Percentiles rank a stretch among this genome's conserved stretches.
Conservation (phyloP, 2,888 invertebrate species). For the Trileptium ribeirensis region DNA sequence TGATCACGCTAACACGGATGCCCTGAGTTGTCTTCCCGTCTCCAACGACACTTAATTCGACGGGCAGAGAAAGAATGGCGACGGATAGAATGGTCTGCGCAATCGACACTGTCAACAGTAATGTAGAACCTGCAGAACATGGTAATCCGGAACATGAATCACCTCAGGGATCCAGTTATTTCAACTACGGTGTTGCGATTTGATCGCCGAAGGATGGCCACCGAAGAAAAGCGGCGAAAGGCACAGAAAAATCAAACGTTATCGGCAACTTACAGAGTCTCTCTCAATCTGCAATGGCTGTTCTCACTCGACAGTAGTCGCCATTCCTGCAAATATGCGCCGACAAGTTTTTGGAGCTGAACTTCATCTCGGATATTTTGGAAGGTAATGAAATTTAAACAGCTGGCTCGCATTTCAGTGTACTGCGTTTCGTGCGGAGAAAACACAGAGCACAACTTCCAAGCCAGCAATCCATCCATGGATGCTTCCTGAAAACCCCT, state of each 20-base stretch:
- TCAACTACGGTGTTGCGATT: neutral
- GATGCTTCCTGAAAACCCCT: neutral
- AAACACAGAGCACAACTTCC: too few species aligned
- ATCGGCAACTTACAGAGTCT: neutral
- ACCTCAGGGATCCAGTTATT: neutral
- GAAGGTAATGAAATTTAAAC: neutral
- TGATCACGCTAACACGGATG: conserved; percentile 32
- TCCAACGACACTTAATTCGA: conserved; percentile 18
- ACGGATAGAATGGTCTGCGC: conserved; percentile 1
- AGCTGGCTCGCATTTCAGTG: neutral
- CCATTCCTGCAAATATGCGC: neutral
- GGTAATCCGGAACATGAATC: neutral
- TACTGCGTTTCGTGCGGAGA: conserved; percentile 14
- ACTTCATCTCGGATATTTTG: neutral
- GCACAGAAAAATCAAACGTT: neutral
- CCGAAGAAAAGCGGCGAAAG: neutral
- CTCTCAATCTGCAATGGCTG: conserved; percentile 33
- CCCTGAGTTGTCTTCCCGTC: conserved; percentile 29
- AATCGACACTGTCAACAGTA: neutral
- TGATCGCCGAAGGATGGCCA: conserved; percentile 1
- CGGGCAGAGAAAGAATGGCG: conserved; percentile 24
- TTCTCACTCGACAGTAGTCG: conserved; percentile 19
- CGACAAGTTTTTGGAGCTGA: neutral
- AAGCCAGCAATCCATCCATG: neutral
- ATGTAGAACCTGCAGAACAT: neutral